These are phyloP conservation scores for Macrosoma leucophasiata DNA, from an alignment of 2,888 invertebrate species.

Conservation along the genomic window DNA sequence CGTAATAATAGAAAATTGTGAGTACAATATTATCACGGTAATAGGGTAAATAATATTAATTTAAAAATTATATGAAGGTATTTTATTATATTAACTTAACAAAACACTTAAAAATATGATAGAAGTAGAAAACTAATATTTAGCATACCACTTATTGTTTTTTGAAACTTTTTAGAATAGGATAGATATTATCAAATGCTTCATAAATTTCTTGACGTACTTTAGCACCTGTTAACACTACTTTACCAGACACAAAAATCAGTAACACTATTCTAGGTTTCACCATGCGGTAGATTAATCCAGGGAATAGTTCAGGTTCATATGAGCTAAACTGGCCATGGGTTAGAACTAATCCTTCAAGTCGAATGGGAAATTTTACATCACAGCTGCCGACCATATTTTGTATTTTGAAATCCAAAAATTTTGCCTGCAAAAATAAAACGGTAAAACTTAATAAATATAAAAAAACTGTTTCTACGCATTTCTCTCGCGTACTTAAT, in stretches of 20 bases:
- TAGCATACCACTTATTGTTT: conserved; percentile 76
- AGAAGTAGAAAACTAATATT: conserved; percentile 6
- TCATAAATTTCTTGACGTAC: conserved; percentile 95
- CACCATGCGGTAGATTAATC: conserved; percentile 98
- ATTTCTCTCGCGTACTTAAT: no score
- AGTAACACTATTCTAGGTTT: conserved; percentile 97
- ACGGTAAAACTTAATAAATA: conserved; percentile 5
- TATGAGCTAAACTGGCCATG: conserved; percentile 90
- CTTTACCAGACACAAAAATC: conserved; percentile 99
- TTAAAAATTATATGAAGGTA: no score
- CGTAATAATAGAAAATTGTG: no score
- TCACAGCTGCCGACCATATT: conserved; percentile 89
- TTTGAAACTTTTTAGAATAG: conserved; percentile 95
- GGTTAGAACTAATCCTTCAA: conserved; percentile 83
- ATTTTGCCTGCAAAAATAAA: conserved; percentile 79
- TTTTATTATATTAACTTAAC: background rate
- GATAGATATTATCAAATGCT: conserved; percentile 97
- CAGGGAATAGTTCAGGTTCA: conserved; percentile 99
- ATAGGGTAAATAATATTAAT: no score
- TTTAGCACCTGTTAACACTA: conserved; percentile 98
- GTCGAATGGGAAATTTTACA: conserved; percentile 84
- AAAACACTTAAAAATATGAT: conserved; percentile 2
- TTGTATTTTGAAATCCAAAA: conserved; percentile 88
- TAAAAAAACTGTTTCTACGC: no score
- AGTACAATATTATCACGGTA: no score